Percentiles rank a stretch among this genome's conserved stretches.
Conservation (phyloP, 2,888 invertebrate genomes). For the Epistrophe eligans region DNA sequence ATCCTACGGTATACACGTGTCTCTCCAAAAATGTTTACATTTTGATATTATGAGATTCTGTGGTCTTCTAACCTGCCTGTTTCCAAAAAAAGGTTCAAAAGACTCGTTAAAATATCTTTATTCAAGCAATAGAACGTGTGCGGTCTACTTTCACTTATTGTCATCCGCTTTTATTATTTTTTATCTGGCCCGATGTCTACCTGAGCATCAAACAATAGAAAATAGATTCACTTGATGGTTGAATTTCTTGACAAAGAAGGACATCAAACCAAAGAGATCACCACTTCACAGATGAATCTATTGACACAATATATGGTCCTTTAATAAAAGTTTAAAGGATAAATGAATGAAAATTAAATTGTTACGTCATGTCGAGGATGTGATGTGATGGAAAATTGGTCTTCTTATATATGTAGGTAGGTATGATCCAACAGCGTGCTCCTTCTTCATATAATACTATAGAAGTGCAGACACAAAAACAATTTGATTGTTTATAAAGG, state of each 20-base stretch:
- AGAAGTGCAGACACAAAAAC: slow-evolving; percentile 47
- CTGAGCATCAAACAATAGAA: slow-evolving; percentile 22
- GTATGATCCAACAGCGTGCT: slow-evolving; percentile 19
- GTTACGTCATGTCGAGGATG: slow-evolving; percentile 57
- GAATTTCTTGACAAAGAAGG: slow-evolving; percentile 23
- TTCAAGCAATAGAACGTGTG: slow-evolving; percentile 50
- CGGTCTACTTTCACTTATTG: slow-evolving; percentile 62
- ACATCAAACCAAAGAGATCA: slow-evolving; percentile 50
- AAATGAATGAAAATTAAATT: slow-evolving; percentile 71
- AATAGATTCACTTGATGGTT: slow-evolving; percentile 16
- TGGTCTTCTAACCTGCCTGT: neutral
- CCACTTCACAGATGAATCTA: slow-evolving; percentile 28
- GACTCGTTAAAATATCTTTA: slow-evolving; percentile 27
- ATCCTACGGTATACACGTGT: neutral
- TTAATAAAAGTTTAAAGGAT: slow-evolving; percentile 45
- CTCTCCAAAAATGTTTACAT: neutral
- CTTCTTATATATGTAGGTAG: slow-evolving; percentile 20
- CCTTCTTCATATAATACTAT: slow-evolving; percentile 32
- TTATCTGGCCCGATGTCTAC: slow-evolving; percentile 4
- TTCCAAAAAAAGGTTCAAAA: slow-evolving; percentile 7
- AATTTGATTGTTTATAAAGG: slow-evolving; percentile 74
- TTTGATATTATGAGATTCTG: neutral
- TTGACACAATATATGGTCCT: slow-evolving; percentile 48
- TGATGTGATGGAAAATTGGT: slow-evolving; percentile 42
- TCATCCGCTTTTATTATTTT: slow-evolving; percentile 19